These are phyloP conservation scores for Wasmannia auropunctata DNA, from an alignment of 1,140 invertebrate species.

Conservation along the genomic window DNA sequence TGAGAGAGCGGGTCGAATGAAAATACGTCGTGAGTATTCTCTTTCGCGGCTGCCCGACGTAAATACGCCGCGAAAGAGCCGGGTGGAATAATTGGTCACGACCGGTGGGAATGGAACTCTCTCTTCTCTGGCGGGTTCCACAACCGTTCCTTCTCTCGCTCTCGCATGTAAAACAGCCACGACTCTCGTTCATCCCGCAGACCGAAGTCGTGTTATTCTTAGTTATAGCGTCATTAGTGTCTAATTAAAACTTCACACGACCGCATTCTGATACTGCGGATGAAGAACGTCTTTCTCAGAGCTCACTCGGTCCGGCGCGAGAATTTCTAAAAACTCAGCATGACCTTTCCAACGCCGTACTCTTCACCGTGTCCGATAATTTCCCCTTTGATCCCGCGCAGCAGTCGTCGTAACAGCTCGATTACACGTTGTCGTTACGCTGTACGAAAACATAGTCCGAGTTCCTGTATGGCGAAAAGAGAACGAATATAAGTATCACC, in stretches of 20 bases:
- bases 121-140: not conserved
- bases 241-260: constrained; percentile 35
- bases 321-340: not conserved
- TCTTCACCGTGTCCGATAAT: not conserved
- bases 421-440: not conserved
- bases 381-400: not conserved
- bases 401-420: not conserved
- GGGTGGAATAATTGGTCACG: constrained; percentile 23
- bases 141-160: not conserved
- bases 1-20: constrained; percentile 27
- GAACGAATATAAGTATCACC: not conserved
- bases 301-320: not conserved
- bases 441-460: not conserved
- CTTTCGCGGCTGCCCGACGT: not conserved
- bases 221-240: constrained; percentile 15
- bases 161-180: constrained; percentile 16
- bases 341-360: not conserved
- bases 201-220: constrained; percentile 2
- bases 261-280: not conserved
- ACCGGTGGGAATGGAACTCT: not conserved
- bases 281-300: not conserved
- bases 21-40: constrained; percentile 42
- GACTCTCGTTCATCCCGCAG: not conserved
- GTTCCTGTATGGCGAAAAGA: not conserved
- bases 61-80: constrained; percentile 35